Base-by-base conservation (phyloP, 2,888 invertebrate species). In the Lasioglossum lativentre region DNA sequence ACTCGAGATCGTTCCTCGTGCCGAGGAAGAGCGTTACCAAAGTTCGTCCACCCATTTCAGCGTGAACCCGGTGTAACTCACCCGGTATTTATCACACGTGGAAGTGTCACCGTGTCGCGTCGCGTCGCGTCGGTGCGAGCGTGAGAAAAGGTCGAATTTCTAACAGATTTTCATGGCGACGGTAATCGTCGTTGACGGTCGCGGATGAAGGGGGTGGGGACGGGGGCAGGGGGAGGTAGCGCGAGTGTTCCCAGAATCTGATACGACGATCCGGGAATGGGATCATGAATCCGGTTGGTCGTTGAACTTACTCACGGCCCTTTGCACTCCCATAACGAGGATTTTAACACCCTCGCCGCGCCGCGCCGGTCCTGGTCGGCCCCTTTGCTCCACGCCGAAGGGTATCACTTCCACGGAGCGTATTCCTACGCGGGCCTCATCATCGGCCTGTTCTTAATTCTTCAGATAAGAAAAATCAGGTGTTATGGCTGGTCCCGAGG, bases 261-360 rank as follows among this genome's bases (percentile, higher is more conserved):
- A 90, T 90, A 90, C 86, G 86, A 82, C 89, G 80, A 85, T 86
- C 88, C 84, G 86, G 86, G 89, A 89, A 88, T 86, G 88, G 84
- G 84, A 86, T 86, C 91, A 77, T 92, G 92, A 91, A 92, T 92
- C 92, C 91, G 79, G 59, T 86, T 91, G 91, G 90, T 90, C 91
- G 90, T 92, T 93, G 91, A 92, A 91, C 92, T 86, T 85, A 83
- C 87, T 88, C 88, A 87, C 80, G 87, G 85, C 73, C 88, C 72
- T 87, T 85, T 79, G 85, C 88, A 73, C 85, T 78, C 78, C 82
- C 91, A 79, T 87, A 89, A 90, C 86, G 91, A 90, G 90, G 83
- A 82, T 88, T 91, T 91, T 91, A 91, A 90, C 90, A 88, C 90
- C 90, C 91, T 90, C 91, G 88, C 87, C 56, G 16, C 45, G 45